Conservation (phyloP, 2,888 invertebrate genomes). For the Dolichopus griseipennis region DNA sequence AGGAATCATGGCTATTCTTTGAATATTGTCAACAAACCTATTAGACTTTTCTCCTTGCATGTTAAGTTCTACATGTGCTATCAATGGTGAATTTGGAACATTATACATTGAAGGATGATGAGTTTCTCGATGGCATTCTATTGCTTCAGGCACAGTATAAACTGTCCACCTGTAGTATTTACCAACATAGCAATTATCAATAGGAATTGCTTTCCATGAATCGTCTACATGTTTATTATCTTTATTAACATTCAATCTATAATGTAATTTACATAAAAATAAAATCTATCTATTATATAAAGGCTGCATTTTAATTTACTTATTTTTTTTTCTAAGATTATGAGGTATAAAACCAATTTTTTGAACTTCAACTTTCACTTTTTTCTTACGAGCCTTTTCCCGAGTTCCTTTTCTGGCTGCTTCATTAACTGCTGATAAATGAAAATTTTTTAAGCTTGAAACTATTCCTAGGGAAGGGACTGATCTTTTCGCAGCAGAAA, state of each 20-base stretch:
- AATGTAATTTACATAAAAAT: slow-evolving; percentile 28
- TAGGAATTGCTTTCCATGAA: slow-evolving; percentile 46
- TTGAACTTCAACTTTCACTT: slow-evolving; percentile 64
- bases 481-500: too few relatives aligned
- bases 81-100: slow-evolving; percentile 59
- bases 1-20: slow-evolving; percentile 56
- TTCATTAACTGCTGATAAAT: slow-evolving; percentile 52
- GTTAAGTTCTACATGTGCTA: slow-evolving; percentile 66
- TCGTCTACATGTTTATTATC: slow-evolving; percentile 53
- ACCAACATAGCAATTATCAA: slow-evolving; percentile 56
- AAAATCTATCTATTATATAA: slow-evolving; percentile 21
- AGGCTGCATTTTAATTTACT: too few relatives aligned
- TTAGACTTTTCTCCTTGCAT: slow-evolving; percentile 53
- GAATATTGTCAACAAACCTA: slow-evolving; percentile 60
- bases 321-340: slow-evolving; percentile 52
- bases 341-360: slow-evolving; percentile 69
- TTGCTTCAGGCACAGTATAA: slow-evolving; percentile 65
- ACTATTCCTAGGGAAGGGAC: not conserved
- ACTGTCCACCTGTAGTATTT: slow-evolving; percentile 51
- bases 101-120: slow-evolving; percentile 79
- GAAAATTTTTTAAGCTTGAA: slow-evolving; percentile 40
- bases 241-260: slow-evolving; percentile 43
- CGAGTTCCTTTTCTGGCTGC: slow-evolving; percentile 79
- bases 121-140: slow-evolving; percentile 67
- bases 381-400: slow-evolving; percentile 64